Conservation (phyloP, 2,797 vertebrate genomes). For the Pogoniulus pusillus region DNA sequence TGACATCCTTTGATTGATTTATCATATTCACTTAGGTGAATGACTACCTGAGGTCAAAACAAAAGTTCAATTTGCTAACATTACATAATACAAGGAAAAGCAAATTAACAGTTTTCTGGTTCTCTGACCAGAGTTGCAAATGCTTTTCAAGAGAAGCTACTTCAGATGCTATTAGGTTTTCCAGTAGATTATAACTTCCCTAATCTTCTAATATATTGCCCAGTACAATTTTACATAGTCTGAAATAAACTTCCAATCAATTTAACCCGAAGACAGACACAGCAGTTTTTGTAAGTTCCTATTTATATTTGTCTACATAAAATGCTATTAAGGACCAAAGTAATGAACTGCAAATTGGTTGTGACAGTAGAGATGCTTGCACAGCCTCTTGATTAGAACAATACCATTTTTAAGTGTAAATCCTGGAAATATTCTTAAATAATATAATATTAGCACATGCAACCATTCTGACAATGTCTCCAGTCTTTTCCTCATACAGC, state of each 20-base stretch:
- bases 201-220: neutral
- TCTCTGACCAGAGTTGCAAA: neutral
- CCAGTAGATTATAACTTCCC: neutral
- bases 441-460: neutral
- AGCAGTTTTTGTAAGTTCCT: neutral
- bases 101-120: neutral
- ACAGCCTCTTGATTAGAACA: neutral
- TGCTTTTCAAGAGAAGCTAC: neutral
- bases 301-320: neutral
- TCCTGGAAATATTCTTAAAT: conserved; percentile 10
- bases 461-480: neutral
- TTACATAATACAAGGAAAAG: neutral
- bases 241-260: neutral
- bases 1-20: neutral
- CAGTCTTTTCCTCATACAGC: neutral
- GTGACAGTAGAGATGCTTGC: neutral
- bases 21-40: neutral
- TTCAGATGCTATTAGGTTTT: neutral
- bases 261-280: neutral
- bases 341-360: conserved; percentile 5
- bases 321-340: neutral
- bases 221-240: neutral
- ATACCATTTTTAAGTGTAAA: neutral
- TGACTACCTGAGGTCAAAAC: neutral
- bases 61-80: neutral